Evolutionary conservation across 2,888 invertebrate genomes (phyloP).

Genomic region (Xanthia togata): DNA sequence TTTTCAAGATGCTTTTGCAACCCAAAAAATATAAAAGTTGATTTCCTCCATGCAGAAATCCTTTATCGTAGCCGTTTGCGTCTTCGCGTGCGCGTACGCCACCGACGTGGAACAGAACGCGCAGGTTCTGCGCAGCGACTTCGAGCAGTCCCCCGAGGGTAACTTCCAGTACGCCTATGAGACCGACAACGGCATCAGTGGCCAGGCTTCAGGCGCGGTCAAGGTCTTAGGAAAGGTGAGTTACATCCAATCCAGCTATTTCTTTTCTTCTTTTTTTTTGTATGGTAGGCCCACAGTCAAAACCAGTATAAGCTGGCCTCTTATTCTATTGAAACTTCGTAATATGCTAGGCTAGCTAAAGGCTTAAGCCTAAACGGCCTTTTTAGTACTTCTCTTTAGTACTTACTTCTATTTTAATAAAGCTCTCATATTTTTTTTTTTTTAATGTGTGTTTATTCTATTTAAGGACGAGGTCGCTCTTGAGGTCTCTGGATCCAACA

Average conservation of each 20-base stretch:
- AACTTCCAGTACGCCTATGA: conserved; percentile 87
- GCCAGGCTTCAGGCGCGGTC: conserved; percentile 82
- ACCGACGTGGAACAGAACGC: conserved; percentile 56
- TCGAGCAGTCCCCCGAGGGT: conserved; percentile 87
- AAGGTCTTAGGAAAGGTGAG: conserved; percentile 70
- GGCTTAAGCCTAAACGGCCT: too few species aligned
- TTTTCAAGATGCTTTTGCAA: neutral
- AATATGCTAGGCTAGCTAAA: too few species aligned
- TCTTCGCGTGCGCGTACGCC: conserved; percentile 72
- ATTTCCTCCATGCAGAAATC: conserved; percentile 69
- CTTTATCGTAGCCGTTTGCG: conserved; percentile 70
- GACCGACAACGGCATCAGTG: conserved; percentile 90
- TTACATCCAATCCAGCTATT: neutral
- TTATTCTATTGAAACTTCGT: neutral
- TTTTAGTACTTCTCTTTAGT: neutral
- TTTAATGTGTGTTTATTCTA: neutral
- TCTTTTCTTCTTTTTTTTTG: too few species aligned
- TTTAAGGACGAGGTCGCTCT: conserved; percentile 77
- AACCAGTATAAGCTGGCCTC: neutral
- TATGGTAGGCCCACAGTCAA: too few species aligned
- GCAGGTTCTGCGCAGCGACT: conserved; percentile 63
- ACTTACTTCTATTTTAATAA: neutral
- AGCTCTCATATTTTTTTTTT: neutral
- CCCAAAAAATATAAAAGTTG: neutral
- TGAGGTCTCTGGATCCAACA: conserved; percentile 85